Evolutionary conservation across 2,888 invertebrate genomes (phyloP), one percentile per base, ranked within the genome.

Genomic region (Melanargia galathea): DNA sequence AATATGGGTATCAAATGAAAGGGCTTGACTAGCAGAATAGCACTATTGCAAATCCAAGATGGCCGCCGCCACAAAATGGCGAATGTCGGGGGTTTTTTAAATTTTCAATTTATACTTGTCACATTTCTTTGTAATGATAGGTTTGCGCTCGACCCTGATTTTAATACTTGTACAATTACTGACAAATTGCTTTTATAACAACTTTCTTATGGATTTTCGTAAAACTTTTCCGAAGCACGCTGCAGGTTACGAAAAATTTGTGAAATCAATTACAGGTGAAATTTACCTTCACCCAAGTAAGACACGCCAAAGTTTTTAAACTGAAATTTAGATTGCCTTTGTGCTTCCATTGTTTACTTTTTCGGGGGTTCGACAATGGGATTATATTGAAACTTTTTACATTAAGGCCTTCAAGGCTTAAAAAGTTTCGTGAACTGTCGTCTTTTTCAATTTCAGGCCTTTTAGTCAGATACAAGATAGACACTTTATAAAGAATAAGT

Each of bases 311-410:
- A 48, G 35, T 48, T 58, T 48, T 33, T 35, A 58, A 58, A 33
- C 81, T 74, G 80, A 88, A 90, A 85, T 90, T 89, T 84, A 87
- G 89, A 89, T 89, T 89, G 87, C 86, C 86, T 87, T 80, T 84
- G 83, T 82, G 59, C 81, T 82, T 82, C 74, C 81, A 82, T 84
- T 87, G 84, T 86, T 87, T 87, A 86, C 83, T 84, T 88, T 86
- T 61, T 87, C 86, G 83, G 48, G 84, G 83, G 84, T 83, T 64
- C 46, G 48, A 46, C 83, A 80, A 78, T 78, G 81, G 80, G 83
- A 87, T 87, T 87, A 86, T 86, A 63, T 83, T 84, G 77, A 75
- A 79, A 89, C 87, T 81, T 87, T 88, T 88, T 89, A 87, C 84
- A 84, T 83, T 85, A 84, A 84, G 82, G 82, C 80, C 80, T 80